phyloP scores from a whole-genome alignment of 2,888 invertebrate species.

The Oasisia sp. region DNA sequence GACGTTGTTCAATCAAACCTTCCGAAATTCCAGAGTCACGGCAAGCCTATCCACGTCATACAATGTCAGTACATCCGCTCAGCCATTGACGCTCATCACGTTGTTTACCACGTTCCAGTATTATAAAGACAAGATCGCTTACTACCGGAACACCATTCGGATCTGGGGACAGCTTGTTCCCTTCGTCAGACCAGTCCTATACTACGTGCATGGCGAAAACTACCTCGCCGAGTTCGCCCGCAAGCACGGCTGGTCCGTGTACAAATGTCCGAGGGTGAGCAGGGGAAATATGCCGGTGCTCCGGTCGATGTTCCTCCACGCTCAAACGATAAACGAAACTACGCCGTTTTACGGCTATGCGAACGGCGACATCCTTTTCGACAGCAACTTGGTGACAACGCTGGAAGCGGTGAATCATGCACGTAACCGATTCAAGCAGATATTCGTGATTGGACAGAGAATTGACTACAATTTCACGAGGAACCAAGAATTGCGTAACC shows the following conservation, averaged over 20 bases:
- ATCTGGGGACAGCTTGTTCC: slow-evolving; percentile 29
- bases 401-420: slow-evolving; percentile 24
- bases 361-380: slow-evolving; percentile 34
- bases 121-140: slow-evolving; percentile 20
- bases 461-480: slow-evolving; percentile 24
- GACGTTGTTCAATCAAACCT: neutral
- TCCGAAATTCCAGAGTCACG: neutral
- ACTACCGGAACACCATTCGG: slow-evolving; percentile 28
- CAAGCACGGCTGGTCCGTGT: slow-evolving; percentile 26
- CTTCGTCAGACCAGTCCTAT: slow-evolving; percentile 26
- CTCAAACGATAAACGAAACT: slow-evolving; percentile 19
- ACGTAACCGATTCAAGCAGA: slow-evolving; percentile 21
- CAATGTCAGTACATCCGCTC: neutral
- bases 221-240: slow-evolving; percentile 24
- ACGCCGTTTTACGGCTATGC: slow-evolving; percentile 32
- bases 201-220: slow-evolving; percentile 26
- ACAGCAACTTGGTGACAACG: neutral
- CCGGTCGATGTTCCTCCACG: slow-evolving; percentile 34
- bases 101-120: slow-evolving; percentile 29
- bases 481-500: neutral
- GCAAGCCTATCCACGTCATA: neutral
- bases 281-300: slow-evolving; percentile 23
- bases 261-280: neutral
- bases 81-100: slow-evolving; percentile 19
- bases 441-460: slow-evolving; percentile 30